Conservation (phyloP, 1,140 invertebrate species). For the Eurytemora carolleeae region DNA sequence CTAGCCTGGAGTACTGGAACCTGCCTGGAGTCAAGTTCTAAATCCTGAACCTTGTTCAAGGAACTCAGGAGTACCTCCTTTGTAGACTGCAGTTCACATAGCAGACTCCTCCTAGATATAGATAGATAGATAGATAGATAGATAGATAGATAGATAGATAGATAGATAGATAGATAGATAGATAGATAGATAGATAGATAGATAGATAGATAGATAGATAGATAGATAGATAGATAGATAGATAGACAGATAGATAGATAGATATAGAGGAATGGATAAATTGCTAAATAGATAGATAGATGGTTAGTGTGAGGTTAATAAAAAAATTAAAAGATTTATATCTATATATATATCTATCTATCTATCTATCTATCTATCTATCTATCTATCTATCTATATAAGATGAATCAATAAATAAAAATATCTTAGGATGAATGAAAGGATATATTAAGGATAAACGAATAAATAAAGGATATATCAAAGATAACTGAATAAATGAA, state of each 20-base stretch:
- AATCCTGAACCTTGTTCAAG: conserved; percentile 11
- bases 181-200: not conserved
- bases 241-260: not conserved
- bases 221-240: not conserved
- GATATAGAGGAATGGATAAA: not conserved
- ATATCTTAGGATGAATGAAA: too few species aligned
- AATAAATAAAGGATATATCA: too few species aligned
- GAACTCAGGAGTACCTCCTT: not conserved
- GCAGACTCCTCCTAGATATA: not conserved
- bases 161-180: not conserved
- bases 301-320: not conserved
- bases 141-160: not conserved
- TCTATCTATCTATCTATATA: too few species aligned
- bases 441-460: too few species aligned
- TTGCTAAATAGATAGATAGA: not conserved
- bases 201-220: not conserved
- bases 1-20: not conserved
- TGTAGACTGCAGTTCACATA: conserved; percentile 7
- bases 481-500: too few species aligned
- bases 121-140: not conserved
- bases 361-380: too few species aligned
- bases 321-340: not conserved
- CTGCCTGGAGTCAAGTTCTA: conserved; percentile 4
- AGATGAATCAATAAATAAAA: too few species aligned
- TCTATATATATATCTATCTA: too few species aligned